Base-by-base conservation (phyloP, 2,797 vertebrate species). In the Anguilla anguilla region DNA sequence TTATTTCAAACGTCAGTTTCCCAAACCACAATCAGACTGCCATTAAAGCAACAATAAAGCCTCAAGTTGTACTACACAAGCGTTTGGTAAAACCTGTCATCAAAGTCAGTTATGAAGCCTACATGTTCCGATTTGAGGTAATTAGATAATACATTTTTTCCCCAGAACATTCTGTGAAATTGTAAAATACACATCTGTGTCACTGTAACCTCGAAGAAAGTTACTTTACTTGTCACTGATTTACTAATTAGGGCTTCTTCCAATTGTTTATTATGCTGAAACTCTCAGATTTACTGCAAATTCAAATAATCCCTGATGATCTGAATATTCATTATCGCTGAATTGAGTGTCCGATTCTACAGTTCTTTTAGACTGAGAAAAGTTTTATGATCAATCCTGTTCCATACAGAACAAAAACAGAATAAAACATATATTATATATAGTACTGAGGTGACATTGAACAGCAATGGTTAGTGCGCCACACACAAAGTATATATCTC, bases 401-500 rank as follows among this genome's bases (percentile, higher is more conserved):
- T 89, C 86, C 28, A 90, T 28, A 82, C 31, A 86, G 7, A 85
- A 61, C 31, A 85, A 13, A 67, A n/a, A 69, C 15, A 5, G 17
- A 39, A 61, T 51, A 28, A 82, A 6, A 5, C 25, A 82, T 46
- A 53, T n/a, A n/a, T 72, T 67, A 67, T 3, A 46, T 82, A 82
- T 51, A 25, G 19, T 22, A 59, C 53, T 84, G 59, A 59, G 35
- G 82, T 84, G 64, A 84, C 49, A 81, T 59, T 74, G 53, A 57
- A 84, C 46, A 43, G 74, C 69, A 86, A 64, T 61, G 69, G 46
- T 43, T 67, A 61, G 31, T 74, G 43, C 81, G 49, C 51, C 74
- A 89, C 88, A 91, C 84, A 86, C 83, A 83, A 87, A 87, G 57
- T 51, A 83, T n/a, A 83, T 57, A 57, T 31, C n/a, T 61, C 83